phyloP scores from a whole-genome alignment of 2,113 vertebrate species.

The Paratilapia polleni region DNA sequence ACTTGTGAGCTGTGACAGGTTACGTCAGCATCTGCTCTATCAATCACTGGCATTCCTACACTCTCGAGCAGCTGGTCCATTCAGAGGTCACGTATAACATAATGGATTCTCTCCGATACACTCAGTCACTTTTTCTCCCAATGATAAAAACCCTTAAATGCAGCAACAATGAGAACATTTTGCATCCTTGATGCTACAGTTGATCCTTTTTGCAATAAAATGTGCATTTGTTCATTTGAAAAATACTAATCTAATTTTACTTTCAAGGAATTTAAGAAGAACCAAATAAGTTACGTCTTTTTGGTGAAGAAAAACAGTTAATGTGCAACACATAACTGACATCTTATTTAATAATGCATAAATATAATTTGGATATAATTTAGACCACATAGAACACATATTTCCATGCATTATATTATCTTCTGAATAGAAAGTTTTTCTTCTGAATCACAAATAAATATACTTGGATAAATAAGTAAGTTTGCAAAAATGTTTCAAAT shows the following conservation, averaged over 20 bases:
- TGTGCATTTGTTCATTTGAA: background rate
- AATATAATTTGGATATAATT: background rate
- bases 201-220: background rate
- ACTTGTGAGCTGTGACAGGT: conserved; percentile 48
- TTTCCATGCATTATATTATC: background rate
- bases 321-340: background rate
- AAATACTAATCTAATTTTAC: background rate
- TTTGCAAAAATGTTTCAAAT: background rate
- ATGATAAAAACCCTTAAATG: conserved; percentile 22
- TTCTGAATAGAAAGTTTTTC: background rate
- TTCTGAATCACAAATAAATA: background rate
- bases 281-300: background rate
- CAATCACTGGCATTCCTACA: conserved; percentile 74
- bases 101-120: conserved; percentile 53
- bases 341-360: background rate
- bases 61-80: conserved; percentile 66
- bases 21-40: conserved; percentile 70
- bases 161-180: conserved; percentile 1
- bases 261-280: background rate
- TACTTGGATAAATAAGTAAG: background rate
- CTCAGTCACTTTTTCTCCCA: conserved; percentile 5
- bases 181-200: background rate
- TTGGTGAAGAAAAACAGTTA: background rate
- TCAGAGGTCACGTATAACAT: conserved; percentile 70
- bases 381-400: background rate